Percentiles rank a stretch among this genome's conserved stretches.
Evolutionary conservation across 1,140 invertebrate species (phyloP).

Genomic region (Dysdera silvatica): DNA sequence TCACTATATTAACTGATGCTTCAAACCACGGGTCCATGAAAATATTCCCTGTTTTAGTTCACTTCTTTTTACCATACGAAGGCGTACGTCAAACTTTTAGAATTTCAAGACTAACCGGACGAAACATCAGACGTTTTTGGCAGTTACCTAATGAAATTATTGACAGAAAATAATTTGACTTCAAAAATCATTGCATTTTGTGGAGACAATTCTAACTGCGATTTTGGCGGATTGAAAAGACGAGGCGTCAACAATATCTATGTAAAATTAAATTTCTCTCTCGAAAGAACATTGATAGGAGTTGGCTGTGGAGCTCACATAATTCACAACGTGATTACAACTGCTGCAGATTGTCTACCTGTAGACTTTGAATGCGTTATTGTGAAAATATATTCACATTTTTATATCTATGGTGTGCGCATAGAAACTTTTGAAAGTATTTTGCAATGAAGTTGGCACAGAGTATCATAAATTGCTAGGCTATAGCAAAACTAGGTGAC

Average conservation of each 20-base stretch:
- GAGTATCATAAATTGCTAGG: conserved; percentile 8
- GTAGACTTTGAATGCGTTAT: conserved; percentile 37
- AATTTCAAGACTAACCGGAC: not conserved
- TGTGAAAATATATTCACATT: conserved; percentile 38
- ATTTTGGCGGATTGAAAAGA: conserved; percentile 2
- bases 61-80: not conserved
- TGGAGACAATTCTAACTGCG: conserved; percentile 1
- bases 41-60: not conserved
- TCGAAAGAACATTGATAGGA: conserved; percentile 5
- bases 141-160: conserved; percentile 1
- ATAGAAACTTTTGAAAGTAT: conserved; percentile 36
- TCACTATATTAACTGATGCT: not conserved
- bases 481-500: not conserved
- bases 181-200: conserved; percentile 5
- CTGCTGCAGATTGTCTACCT: conserved; percentile 35
- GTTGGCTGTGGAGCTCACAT: conserved; percentile 7
- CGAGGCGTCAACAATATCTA: conserved; percentile 15
- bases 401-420: conserved; percentile 38
- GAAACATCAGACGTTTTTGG: conserved; percentile 1
- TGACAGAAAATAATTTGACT: conserved; percentile 1
- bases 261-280: not conserved
- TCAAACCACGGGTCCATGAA: not conserved
- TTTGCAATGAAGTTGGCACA: not conserved
- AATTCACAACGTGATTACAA: conserved; percentile 14
- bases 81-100: not conserved